phyloP scores from a whole-genome alignment of 2,113 vertebrate genomes.

The Balaeniceps rex region DNA sequence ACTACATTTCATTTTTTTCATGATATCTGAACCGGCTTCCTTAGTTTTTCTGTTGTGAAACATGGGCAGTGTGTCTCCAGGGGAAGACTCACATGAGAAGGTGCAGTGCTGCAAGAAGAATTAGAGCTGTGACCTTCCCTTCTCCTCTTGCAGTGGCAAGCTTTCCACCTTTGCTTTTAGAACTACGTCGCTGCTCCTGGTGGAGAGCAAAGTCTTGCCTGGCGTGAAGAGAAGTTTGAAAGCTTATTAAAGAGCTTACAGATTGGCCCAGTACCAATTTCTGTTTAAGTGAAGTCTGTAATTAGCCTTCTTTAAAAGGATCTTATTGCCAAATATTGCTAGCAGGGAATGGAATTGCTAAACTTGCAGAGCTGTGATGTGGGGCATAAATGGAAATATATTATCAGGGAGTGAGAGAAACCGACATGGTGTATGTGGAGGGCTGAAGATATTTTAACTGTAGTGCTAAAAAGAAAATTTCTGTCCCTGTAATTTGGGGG shows the following conservation, averaged over 20 bases:
- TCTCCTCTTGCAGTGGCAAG: neutral
- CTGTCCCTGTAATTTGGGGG: neutral
- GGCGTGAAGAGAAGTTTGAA: neutral
- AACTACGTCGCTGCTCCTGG: neutral
- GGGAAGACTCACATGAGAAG: neutral
- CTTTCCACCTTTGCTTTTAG: neutral
- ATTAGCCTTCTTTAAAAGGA: neutral
- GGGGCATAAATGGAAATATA: neutral
- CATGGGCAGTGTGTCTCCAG: neutral
- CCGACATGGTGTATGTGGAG: accelerated
- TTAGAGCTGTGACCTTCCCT: neutral
- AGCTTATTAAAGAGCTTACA: neutral
- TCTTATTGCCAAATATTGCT: neutral
- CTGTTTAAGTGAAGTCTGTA: neutral
- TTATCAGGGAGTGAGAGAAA: neutral
- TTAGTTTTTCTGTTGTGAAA: neutral
- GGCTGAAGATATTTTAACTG: neutral
- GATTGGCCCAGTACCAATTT: neutral
- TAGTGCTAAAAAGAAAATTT: neutral
- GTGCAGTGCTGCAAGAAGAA: neutral
- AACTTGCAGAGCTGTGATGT: neutral
- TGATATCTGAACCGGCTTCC: neutral
- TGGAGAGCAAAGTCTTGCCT: neutral
- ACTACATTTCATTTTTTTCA: neutral
- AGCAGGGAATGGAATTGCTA: neutral